Conservation (phyloP, 2,888 invertebrate species). For the Tetranychus truncatus region DNA sequence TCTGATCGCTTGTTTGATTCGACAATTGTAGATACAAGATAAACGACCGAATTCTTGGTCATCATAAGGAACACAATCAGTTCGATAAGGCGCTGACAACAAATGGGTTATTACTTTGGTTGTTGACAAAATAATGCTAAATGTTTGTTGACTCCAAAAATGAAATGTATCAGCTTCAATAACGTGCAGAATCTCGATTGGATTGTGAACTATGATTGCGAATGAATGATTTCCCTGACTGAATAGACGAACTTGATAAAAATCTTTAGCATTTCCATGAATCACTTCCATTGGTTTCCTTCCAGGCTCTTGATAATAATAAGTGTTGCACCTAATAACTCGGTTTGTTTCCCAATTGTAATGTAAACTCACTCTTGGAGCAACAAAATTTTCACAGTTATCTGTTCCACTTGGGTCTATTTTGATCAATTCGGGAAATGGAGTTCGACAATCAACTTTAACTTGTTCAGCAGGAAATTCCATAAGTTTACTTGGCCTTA, state of each 20-base stretch:
- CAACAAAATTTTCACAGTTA: neutral
- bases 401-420: neutral
- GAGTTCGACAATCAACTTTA: neutral
- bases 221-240: neutral
- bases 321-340: neutral
- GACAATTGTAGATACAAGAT: neutral
- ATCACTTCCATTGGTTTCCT: neutral
- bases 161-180: slow-evolving; percentile 3
- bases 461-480: neutral
- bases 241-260: neutral
- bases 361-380: neutral
- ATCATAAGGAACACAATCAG: neutral
- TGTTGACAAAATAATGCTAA: neutral
- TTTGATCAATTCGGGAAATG: neutral
- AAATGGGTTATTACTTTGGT: neutral
- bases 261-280: slow-evolving; percentile 5
- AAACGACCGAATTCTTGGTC: neutral
- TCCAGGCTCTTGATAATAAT: neutral
- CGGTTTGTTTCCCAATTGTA: neutral
- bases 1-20: neutral
- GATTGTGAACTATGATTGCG: neutral
- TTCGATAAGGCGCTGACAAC: neutral
- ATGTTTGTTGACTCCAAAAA: neutral
- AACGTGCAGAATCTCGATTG: neutral
- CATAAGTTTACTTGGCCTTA: neutral